Evolutionary conservation across 2,113 vertebrate species (phyloP).

Genomic region (Osmerus eperlanus): DNA sequence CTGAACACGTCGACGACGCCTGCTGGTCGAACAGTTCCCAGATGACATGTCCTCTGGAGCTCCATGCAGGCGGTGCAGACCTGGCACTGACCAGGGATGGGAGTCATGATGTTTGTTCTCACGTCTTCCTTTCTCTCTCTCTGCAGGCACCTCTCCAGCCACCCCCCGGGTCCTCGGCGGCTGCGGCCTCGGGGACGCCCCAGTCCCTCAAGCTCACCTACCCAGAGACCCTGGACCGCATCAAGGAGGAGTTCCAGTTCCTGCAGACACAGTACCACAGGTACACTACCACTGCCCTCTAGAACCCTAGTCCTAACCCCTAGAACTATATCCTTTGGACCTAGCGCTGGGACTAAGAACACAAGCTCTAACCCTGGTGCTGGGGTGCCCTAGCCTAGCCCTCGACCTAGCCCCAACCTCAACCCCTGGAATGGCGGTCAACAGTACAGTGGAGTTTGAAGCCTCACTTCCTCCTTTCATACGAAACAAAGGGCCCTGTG

Average conservation of each 20-base stretch:
- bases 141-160: conserved; percentile 72
- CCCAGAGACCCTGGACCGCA: conserved; percentile 88
- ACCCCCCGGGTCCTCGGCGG: conserved; percentile 75
- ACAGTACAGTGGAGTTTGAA: neutral
- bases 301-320: neutral
- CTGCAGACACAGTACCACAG: conserved; percentile 92
- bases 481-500: neutral
- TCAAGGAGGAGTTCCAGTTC: conserved; percentile 93
- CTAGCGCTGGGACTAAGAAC: too few relatives aligned
- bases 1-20: too few relatives aligned
- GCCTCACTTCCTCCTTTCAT: neutral
- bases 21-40: too few relatives aligned
- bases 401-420: too few relatives aligned
- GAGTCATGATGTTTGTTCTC: conserved; percentile 25
- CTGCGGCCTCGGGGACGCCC: conserved; percentile 73
- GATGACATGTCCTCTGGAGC: neutral
- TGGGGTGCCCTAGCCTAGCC: too few relatives aligned
- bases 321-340: too few relatives aligned
- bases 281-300: conserved; percentile 40
- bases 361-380: too few relatives aligned
- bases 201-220: conserved; percentile 90
- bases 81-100: conserved; percentile 19
- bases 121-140: conserved; percentile 2
- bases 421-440: neutral
- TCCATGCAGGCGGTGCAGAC: conserved; percentile 30